A percentile compares a stretch with the other conserved stretches of the same genome.
Conservation (phyloP, 2,113 vertebrate species). For the Xiphorhynchus elegans region DNA sequence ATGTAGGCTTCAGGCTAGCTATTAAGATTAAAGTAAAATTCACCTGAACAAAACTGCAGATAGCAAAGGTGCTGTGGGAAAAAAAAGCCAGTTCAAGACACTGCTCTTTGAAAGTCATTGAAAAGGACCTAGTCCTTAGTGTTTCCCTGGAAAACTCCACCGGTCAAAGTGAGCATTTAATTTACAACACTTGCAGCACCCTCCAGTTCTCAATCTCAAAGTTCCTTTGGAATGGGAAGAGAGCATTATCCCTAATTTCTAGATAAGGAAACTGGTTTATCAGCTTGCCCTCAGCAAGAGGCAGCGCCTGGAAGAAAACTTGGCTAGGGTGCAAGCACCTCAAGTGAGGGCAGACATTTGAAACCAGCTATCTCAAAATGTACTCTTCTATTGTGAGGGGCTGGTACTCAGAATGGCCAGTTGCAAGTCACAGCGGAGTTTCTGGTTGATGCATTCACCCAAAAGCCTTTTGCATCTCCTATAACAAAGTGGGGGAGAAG, state of each 20-base stretch:
- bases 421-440: not conserved
- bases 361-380: not conserved
- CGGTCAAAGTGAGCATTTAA: not conserved
- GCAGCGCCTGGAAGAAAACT: slow-evolving; percentile 21
- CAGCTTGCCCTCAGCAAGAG: not conserved
- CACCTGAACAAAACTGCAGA: not conserved
- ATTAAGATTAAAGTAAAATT: slow-evolving; percentile 31
- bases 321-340: not conserved
- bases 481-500: not conserved
- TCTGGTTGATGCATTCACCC: not conserved
- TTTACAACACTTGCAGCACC: not conserved
- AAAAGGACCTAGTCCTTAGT: not conserved
- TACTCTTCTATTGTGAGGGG: not conserved
- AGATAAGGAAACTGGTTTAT: slow-evolving; percentile 46
- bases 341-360: slow-evolving; percentile 12
- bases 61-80: not conserved
- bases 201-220: not conserved
- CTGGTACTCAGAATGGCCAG: not conserved
- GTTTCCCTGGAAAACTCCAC: not conserved
- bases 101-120: not conserved
- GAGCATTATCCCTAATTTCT: slow-evolving; percentile 19
- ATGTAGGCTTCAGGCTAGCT: not conserved
- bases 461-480: not conserved
- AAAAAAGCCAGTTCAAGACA: not conserved
- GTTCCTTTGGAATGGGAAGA: slow-evolving; percentile 15